Base-by-base conservation (phyloP, 2,888 invertebrate species). In the Eupithecia abbreviata region DNA sequence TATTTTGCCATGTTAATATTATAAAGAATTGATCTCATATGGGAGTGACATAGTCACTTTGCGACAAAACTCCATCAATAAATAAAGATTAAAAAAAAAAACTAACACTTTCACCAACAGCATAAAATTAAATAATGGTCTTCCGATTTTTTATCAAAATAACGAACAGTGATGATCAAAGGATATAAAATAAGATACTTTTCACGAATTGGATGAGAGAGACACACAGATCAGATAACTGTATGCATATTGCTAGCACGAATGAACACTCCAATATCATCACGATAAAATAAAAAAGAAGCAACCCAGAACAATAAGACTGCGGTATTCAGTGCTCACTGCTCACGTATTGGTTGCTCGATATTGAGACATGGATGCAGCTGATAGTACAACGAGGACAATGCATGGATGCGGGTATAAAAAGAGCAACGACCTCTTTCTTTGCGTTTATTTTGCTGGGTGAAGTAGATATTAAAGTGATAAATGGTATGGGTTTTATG, bases 281-380 rank as follows among this genome's bases (percentile, higher is more conserved):
- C 66, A 66, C 12, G 41, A 42, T 66, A 15, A 30, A 62, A 62
- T 18, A n/a, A 62, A 62, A 58, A 62, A 62, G 62, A 62, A 30
- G 18, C 58, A 18, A 58, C 62, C 9, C 18, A 62, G 30, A 62
- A 62, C 30, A 62, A 30, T 30, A 62, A 62, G 62, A 62, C 12
- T 62, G 62, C 62, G 18, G 62, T 62, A 15, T 66, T 66, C 68
- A 45, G 68, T 68, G 43, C 68, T 45, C 68, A 45, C 41, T 73
- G 70, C 72, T 45, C 49, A 65, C 49, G 74, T 74, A 72, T 78
- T 70, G 78, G 72, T 72, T 74, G 75, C 49, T 15, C 73, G 69
- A 72, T 76, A 76, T 78, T 78, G 78, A 78, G 78, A 78, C 76
- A 76, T 78, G 74, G 76, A 76, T 73, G 78, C 76, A 73, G 67